Evolutionary conservation across 2,888 invertebrate species (phyloP).

Genomic region (Drosophila rubida): DNA sequence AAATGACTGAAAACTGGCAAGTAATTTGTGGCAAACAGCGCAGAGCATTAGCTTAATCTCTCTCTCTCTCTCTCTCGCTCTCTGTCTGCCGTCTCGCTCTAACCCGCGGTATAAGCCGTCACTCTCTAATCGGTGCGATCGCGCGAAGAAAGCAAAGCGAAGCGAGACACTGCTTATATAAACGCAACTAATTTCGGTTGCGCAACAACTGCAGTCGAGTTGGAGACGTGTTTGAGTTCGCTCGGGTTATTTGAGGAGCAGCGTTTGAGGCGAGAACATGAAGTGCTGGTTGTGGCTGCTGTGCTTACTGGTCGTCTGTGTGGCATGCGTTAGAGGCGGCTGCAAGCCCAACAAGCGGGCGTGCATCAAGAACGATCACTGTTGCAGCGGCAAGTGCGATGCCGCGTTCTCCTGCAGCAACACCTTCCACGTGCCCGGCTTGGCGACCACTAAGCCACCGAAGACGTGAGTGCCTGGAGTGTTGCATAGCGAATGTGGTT

Average conservation of each 20-base stretch:
- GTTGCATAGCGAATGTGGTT: no score
- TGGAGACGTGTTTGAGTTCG: no score
- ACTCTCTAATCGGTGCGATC: slow-evolving; percentile 5
- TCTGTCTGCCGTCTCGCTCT: no score
- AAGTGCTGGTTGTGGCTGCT: background rate
- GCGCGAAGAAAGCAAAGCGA: no score
- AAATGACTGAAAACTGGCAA: background rate
- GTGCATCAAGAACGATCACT: slow-evolving; percentile 20
- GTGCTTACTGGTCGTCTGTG: background rate
- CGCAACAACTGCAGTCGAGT: background rate
- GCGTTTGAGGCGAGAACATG: slow-evolving; percentile 1
- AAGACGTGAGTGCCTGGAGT: no score
- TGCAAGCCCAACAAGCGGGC: background rate
- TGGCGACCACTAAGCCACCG: no score
- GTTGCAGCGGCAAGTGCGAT: slow-evolving; percentile 24
- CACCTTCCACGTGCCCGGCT: no score
- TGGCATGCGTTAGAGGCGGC: background rate
- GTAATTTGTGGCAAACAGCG: background rate
- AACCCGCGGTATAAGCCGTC: background rate
- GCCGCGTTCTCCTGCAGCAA: background rate
- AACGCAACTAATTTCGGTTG: background rate
- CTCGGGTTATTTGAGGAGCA: no score
- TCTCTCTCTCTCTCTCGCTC: background rate
- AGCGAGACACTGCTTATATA: no score
- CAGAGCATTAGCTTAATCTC: background rate